Percentiles rank a stretch among this genome's conserved stretches.
Conservation (phyloP, 2,888 invertebrate genomes). For the Caenorhabditis virilis region DNA sequence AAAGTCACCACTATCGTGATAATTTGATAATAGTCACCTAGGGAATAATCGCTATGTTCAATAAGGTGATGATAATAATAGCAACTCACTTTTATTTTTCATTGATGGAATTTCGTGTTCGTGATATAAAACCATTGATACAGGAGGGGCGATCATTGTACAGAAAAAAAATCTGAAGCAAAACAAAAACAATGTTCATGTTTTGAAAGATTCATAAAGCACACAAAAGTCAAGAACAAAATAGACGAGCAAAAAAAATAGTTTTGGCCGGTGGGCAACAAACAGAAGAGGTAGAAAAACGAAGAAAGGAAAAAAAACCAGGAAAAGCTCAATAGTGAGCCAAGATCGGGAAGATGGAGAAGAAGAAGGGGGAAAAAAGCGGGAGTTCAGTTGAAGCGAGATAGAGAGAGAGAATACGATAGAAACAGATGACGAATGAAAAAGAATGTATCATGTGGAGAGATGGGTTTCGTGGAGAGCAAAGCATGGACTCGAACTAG, state of each 20-base stretch:
- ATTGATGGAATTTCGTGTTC: constrained; percentile 40
- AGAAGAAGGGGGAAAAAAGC: constrained; percentile 15
- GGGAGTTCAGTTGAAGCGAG: constrained; percentile 15
- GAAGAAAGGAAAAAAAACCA: constrained; percentile 11
- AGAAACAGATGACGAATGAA: too few relatives aligned
- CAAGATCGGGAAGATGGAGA: neutral
- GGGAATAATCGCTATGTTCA: too few relatives aligned
- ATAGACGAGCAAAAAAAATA: neutral
- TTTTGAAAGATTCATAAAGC: neutral
- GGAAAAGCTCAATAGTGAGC: constrained; percentile 9
- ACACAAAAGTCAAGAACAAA: neutral
- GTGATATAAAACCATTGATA: constrained; percentile 51
- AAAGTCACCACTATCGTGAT: too few relatives aligned
- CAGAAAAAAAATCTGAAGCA: constrained; percentile 5
- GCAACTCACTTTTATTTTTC: constrained; percentile 47
- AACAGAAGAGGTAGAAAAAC: constrained; percentile 1
- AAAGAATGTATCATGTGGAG: too few relatives aligned
- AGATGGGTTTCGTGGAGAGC: too few relatives aligned
- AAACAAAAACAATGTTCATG: neutral
- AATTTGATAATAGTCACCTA: too few relatives aligned
- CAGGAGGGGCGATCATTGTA: constrained; percentile 45
- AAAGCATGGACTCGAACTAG: too few relatives aligned
- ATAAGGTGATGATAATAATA: too few relatives aligned
- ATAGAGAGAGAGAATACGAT: constrained; percentile 20
- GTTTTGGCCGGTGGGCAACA: neutral